Conservation (phyloP, 53 echinoderm and acorn worm genomes). For the Patiria pectinifera region DNA sequence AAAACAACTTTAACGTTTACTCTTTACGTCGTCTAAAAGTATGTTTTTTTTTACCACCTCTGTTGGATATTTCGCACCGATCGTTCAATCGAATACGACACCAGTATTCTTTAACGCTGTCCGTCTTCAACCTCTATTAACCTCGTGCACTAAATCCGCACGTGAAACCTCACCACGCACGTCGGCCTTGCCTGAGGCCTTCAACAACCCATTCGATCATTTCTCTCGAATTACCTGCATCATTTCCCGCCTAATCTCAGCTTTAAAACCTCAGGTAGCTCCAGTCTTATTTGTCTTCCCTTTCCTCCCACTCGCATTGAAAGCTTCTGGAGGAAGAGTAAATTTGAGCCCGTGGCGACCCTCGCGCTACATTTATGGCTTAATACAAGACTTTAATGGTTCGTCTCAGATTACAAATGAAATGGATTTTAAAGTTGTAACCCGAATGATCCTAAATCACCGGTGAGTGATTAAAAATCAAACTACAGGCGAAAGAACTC, state of each 20-base stretch:
- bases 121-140: not conserved
- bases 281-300: not conserved
- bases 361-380: too few species aligned
- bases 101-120: not conserved
- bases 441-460: too few species aligned
- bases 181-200: not conserved
- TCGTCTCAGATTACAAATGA: too few species aligned
- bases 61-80: too few species aligned
- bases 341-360: not conserved
- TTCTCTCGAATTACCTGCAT: slow-evolving; percentile 20
- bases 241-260: slow-evolving; percentile 16
- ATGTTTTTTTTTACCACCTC: too few species aligned
- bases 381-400: too few species aligned
- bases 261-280: not conserved
- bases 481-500: too few species aligned
- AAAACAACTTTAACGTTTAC: too few species aligned
- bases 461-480: too few species aligned
- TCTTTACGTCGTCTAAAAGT: too few species aligned
- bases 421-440: too few species aligned
- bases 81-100: not conserved
- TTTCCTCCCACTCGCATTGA: not conserved
- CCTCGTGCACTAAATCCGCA: not conserved
- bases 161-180: not conserved
- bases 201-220: not conserved
- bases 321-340: not conserved